A percentile compares a stretch with the other conserved stretches of the same genome.
Conservation (phyloP, 2,113 vertebrate species). For the Charina bottae region DNA sequence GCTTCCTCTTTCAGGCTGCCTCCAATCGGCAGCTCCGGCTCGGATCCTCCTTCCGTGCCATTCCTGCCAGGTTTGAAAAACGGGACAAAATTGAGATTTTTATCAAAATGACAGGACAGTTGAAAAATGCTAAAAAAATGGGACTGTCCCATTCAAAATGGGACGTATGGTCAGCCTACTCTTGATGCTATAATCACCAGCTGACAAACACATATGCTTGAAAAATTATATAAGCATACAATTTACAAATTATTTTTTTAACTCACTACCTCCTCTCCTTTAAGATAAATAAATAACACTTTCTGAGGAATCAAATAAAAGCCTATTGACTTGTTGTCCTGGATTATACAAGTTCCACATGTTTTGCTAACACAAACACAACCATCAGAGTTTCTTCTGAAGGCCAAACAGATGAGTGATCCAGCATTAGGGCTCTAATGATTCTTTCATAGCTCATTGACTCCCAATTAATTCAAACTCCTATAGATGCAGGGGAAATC, state of each 20-base stretch:
- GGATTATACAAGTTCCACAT: not conserved
- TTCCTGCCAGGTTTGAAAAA: too few relatives aligned
- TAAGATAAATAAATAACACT: not conserved
- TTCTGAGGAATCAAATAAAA: not conserved
- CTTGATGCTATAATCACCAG: not conserved
- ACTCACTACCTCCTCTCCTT: not conserved
- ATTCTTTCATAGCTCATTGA: slow-evolving; percentile 51
- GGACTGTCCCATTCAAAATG: too few relatives aligned
- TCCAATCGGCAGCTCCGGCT: too few relatives aligned
- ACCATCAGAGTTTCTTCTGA: not conserved
- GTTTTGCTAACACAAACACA: not conserved
- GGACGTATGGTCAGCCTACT: too few relatives aligned
- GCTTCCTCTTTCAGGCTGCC: too few relatives aligned
- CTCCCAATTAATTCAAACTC: slow-evolving; percentile 47
- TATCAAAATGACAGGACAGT: too few relatives aligned
- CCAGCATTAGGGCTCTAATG: not conserved
- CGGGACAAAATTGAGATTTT: too few relatives aligned
- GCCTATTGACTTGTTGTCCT: not conserved
- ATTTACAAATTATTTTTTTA: not conserved
- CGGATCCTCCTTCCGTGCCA: too few relatives aligned
- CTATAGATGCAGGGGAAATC: slow-evolving; percentile 59
- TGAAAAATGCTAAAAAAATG: too few relatives aligned
- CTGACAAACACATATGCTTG: not conserved
- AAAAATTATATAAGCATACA: not conserved
- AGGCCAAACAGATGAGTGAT: not conserved